Percentiles rank a stretch among this genome's conserved stretches.
These are phyloP conservation scores for Diadema setosum DNA, from an alignment of 35 echinoderm and acorn worm genomes.

Conservation along the genomic window DNA sequence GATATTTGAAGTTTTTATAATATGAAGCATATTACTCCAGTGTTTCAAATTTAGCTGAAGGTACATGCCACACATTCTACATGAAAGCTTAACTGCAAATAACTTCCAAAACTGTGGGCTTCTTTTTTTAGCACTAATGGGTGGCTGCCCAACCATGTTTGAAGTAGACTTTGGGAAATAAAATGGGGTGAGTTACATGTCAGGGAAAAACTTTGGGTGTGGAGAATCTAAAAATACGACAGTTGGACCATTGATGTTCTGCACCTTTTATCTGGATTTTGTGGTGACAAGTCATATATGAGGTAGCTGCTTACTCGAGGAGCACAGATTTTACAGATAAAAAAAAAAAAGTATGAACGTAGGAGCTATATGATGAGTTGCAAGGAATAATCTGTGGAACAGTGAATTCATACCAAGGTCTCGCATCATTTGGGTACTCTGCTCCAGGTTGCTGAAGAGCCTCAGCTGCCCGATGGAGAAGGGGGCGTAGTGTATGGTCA, in stretches of 20 bases:
- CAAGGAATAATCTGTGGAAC: background rate
- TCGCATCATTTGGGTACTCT: conserved; percentile 62
- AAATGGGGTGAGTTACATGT: too few species aligned
- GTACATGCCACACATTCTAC: too few species aligned
- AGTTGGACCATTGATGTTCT: background rate
- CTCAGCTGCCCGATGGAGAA: conserved; percentile 82
- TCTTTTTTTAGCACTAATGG: too few species aligned
- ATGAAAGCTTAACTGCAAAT: too few species aligned
- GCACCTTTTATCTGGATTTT: background rate
- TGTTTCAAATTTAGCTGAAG: too few species aligned
- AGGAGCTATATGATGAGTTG: background rate
- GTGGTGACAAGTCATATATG: background rate
- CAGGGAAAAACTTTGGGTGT: too few species aligned
- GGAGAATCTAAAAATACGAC: too few species aligned
- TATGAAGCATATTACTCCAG: too few species aligned
- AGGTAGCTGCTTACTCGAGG: background rate
- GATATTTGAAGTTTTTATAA: too few species aligned
- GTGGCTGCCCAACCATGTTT: too few species aligned
- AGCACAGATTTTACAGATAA: background rate
- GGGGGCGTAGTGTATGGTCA: conserved; percentile 69
- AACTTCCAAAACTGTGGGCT: too few species aligned
- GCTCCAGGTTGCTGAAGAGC: conserved; percentile 51
- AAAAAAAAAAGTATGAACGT: background rate
- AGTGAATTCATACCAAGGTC: conserved; percentile 34
- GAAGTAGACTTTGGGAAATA: too few species aligned